Evolutionary conservation across 2,113 vertebrate species (phyloP), one percentile per base, ranked within the genome.

Genomic region (Pelecanoides urinatrix): DNA sequence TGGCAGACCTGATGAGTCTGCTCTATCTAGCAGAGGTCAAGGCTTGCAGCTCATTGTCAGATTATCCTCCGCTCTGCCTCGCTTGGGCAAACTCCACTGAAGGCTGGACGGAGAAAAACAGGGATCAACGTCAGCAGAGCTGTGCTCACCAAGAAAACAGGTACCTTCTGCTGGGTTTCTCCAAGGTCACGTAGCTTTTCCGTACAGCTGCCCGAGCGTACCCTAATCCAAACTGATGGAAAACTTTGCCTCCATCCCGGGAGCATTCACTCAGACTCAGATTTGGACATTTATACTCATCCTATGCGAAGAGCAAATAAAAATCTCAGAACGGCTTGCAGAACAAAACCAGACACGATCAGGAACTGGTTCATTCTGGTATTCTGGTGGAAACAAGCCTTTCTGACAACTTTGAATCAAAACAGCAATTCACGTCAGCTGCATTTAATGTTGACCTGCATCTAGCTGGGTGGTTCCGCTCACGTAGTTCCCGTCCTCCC

Each of bases 181-280:
- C 61, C 2, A 13, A 68, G 38, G 42, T 66, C 56, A 70, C 0
- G 0, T 13, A 92, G 26, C 90, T 90, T 44, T 65, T 72, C 77
- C 2, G 0, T 27, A 45, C 8, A 68, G 38, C 72, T 76, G 62
- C 58, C 44, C 0, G 0, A 58, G 45, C 1, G 0, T 32, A 34
- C 8, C 34, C 65, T 47, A 71, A 93, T 27, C n/a, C 45, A 63
- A 71, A 34, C 34, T 10, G 55, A 78, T 58, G 55, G 47, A 53
- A 87, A 84, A 40, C 25, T 68, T 53, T 68, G 50, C 36, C 82
- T 81, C 78, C 55, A 66, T 52, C 26, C 77, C 4, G 3, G 38
- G 4, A 75, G 58, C 10, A 2, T n/a, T 68, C 4, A 7, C 50
- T 91, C 61, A n/a, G 38, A 50, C 49, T 59, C 47, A 40, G n/a